These are phyloP conservation scores for Ploceus nigricollis DNA, from an alignment of 2,113 vertebrate species.

Conservation along the genomic window DNA sequence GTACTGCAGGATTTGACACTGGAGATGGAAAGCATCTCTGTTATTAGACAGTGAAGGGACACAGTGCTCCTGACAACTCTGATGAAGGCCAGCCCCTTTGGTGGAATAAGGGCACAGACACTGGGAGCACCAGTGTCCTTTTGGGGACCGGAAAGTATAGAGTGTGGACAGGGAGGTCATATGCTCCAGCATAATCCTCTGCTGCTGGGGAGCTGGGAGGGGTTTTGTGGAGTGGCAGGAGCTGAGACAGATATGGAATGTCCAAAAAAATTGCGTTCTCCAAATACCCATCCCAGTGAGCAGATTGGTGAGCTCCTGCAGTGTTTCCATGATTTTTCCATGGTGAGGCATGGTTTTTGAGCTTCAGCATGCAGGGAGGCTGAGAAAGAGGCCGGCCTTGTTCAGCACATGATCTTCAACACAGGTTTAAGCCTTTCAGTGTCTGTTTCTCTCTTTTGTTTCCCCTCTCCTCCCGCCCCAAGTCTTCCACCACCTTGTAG, in stretches of 20 bases:
- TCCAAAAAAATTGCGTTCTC: not conserved
- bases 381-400: not conserved
- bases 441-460: not conserved
- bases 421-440: not conserved
- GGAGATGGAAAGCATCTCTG: not conserved
- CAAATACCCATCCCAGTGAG: not conserved
- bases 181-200: not conserved
- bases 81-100: not conserved
- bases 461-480: rapidly evolving
- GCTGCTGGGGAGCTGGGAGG: not conserved
- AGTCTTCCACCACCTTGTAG: not conserved
- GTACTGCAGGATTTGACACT: not conserved
- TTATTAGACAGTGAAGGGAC: not conserved
- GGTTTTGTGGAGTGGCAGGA: not conserved
- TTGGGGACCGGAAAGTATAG: not conserved
- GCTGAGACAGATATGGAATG: not conserved
- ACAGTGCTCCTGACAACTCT: not conserved
- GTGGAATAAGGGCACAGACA: not conserved
- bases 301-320: not conserved
- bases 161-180: not conserved
- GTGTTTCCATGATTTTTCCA: not conserved
- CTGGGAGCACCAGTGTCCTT: not conserved
- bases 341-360: not conserved
- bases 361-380: not conserved
- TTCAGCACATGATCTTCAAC: not conserved